phyloP scores from a whole-genome alignment of 2,888 invertebrate species.

The Xestobium rufovillosum region DNA sequence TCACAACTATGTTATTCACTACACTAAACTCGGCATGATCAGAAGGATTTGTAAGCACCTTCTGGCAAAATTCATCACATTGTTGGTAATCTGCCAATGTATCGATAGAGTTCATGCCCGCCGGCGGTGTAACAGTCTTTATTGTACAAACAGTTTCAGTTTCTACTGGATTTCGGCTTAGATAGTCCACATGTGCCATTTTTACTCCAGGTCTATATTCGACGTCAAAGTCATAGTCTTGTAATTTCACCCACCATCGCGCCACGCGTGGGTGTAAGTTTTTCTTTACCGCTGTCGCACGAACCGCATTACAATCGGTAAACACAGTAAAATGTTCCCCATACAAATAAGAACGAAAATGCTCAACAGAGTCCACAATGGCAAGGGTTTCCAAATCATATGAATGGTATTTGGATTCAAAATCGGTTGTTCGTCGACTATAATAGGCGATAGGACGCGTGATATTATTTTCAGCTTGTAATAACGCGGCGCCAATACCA shows the following conservation, averaged over 20 bases:
- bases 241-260: conserved; percentile 26
- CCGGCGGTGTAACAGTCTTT: conserved; percentile 5
- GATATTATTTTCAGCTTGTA: conserved; percentile 16
- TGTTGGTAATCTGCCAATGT: neutral
- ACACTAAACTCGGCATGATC: neutral
- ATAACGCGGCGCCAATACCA: conserved; percentile 15
- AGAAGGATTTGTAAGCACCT: neutral
- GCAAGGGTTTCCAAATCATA: conserved; percentile 25
- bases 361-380: conserved; percentile 19
- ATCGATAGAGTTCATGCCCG: no score
- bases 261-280: conserved; percentile 21
- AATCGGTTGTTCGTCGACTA: conserved; percentile 19
- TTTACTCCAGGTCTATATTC: conserved; percentile 23
- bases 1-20: no score
- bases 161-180: conserved; percentile 20
- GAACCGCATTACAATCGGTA: conserved; percentile 28
- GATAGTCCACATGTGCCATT: conserved; percentile 25
- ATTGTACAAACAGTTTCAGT: no score
- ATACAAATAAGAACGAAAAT: conserved; percentile 22
- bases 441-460: conserved; percentile 20
- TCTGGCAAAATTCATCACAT: conserved; percentile 1
- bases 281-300: conserved; percentile 19
- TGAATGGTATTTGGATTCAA: conserved; percentile 22
- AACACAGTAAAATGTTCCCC: conserved; percentile 23
- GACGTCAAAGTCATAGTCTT: conserved; percentile 25